Base-by-base conservation (phyloP, 1,140 invertebrate species). In the Drosophila ercepeae region DNA sequence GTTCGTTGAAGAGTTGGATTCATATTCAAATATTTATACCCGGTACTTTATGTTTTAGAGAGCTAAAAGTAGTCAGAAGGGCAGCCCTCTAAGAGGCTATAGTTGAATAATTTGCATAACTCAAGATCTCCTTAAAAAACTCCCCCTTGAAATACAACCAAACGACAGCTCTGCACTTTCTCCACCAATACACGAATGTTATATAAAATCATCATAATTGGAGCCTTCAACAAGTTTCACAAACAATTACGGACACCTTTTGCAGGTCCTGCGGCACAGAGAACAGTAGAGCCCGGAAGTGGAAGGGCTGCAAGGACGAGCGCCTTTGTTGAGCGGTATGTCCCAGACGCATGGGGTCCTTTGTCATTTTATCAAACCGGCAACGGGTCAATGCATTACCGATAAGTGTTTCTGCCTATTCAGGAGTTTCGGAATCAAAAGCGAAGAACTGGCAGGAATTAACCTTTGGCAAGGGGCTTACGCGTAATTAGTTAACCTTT, bases 141-240 rank as follows among this genome's bases (percentile, higher is more conserved):
- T 7, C 2, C 34, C 13, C 34, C 34, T 36, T n/a, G n/a, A 34
- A 34, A 34, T 9, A 9, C 34, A 2, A 14, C n/a, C 3, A 3
- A 3, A 8, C 21, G 2, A 9, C 52, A 7, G 21, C 65, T 39
- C 39, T 71, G 67, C 5, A 4, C 5, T 2, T n/a, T 27, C 45
- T 14, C 39, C 32, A 46, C 29, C 23, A 21, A 34, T 63, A 49
- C 58, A 60, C 48, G 69, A 25, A 39, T 34, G 67, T 32, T 42
- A 49, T 39, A 58, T 84, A 79, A 79, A 88, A 83, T 70, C 76
- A 81, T 88, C 73, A 88, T 82, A 88, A 88, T 88, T 88, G 82
- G 77, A 78, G 64, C 82, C 82, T 88, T 88, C 82, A 88, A 88
- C 82, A 88, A 88, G 82, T 88, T 82, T 88, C 77, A 84, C 76